A percentile compares a stretch with the other conserved stretches of the same genome.
phyloP scores from a whole-genome alignment of 2,797 vertebrate species.

The Propithecus perrieri region DNA sequence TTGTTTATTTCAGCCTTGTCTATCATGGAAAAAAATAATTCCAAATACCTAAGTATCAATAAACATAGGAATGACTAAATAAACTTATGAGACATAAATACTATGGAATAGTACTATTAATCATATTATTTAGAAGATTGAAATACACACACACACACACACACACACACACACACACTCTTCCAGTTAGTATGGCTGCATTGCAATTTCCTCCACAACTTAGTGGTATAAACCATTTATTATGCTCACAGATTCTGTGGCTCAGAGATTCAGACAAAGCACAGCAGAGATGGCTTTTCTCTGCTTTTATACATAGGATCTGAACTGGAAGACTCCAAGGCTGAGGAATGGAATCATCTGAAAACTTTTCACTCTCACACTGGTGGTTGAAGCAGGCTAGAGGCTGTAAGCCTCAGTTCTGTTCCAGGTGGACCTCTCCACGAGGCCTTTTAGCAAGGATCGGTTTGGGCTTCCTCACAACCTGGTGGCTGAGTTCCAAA shows the following conservation, averaged over 20 bases:
- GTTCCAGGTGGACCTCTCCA: background rate
- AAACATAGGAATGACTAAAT: conserved; percentile 5
- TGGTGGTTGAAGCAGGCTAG: background rate
- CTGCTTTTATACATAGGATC: background rate
- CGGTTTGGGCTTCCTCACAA: background rate
- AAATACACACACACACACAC: background rate
- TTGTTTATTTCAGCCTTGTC: conserved; percentile 13
- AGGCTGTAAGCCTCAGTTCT: background rate
- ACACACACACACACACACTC: background rate
- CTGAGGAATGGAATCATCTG: background rate
- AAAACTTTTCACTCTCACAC: background rate
- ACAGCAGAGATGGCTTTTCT: background rate
- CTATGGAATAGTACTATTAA: background rate
- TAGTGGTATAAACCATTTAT: background rate
- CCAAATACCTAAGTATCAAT: background rate
- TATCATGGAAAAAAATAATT: conserved; percentile 24
- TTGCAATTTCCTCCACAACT: background rate
- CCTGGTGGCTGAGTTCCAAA: background rate
- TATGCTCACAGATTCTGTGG: background rate
- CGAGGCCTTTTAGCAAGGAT: background rate
- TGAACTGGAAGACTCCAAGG: background rate
- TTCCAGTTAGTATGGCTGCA: background rate
- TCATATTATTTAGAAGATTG: background rate
- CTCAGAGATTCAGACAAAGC: background rate
- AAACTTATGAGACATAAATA: background rate